A percentile compares a stretch with the other conserved stretches of the same genome.
phyloP scores from a whole-genome alignment of 2,113 vertebrate species.

The Himantopus leucocephalus region DNA sequence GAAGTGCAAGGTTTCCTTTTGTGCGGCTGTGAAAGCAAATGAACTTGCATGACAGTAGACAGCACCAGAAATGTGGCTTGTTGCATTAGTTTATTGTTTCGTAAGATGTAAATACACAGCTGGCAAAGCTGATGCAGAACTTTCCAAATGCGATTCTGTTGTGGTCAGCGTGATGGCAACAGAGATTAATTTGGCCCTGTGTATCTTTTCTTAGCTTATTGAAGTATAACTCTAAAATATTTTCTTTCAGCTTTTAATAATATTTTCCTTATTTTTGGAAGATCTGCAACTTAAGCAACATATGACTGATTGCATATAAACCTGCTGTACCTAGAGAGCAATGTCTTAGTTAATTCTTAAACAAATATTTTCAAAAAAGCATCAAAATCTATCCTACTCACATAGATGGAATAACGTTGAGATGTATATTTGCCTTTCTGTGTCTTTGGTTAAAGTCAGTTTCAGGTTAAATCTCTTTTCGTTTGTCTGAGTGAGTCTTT shows the following conservation, averaged over 20 bases:
- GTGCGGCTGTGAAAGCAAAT: not conserved
- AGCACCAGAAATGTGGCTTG: not conserved
- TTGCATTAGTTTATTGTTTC: not conserved
- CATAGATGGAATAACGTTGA: not conserved
- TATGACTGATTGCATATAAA: not conserved
- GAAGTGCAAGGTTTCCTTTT: not conserved
- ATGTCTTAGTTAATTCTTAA: not conserved
- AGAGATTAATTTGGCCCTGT: conserved; percentile 41
- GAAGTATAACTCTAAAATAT: conserved; percentile 45
- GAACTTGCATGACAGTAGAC: not conserved
- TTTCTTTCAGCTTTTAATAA: conserved; percentile 48
- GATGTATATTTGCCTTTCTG: not conserved
- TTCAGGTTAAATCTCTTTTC: not conserved
- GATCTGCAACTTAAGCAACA: conserved; percentile 5
- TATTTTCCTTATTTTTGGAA: conserved; percentile 62
- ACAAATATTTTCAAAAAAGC: not conserved
- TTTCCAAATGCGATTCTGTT: not conserved
- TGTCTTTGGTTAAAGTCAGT: not conserved
- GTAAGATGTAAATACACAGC: not conserved
- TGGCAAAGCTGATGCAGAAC: not conserved
- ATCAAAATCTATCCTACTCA: not conserved
- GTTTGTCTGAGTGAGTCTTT: not conserved
- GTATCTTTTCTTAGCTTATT: conserved; percentile 51
- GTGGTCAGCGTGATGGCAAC: conserved; percentile 19
- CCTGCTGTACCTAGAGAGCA: not conserved